phyloP scores from a whole-genome alignment of 2,888 invertebrate species.

The Sthenelais limicola region DNA sequence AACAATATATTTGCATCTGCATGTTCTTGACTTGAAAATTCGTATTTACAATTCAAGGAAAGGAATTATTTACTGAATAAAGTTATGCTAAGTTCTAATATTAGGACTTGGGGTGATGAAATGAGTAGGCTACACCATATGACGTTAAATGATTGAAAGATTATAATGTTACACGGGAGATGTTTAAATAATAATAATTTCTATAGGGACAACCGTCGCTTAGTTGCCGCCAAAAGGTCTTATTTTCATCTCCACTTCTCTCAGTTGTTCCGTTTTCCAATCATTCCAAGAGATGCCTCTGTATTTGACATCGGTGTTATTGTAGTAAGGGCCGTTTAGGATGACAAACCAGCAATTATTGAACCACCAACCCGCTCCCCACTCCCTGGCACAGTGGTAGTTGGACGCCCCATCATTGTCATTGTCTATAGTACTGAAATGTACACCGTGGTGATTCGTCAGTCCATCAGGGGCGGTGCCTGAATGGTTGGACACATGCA shows the following conservation, averaged over 20 bases:
- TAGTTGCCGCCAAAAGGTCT: slow-evolving; percentile 54
- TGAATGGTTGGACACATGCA: slow-evolving; percentile 61
- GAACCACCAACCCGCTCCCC: slow-evolving; percentile 98
- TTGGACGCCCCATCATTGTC: slow-evolving; percentile 86
- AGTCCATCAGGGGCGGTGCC: slow-evolving; percentile 91
- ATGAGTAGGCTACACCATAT: no score
- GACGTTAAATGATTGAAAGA: no score
- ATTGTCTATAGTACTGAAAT: slow-evolving; percentile 90
- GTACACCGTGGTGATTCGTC: slow-evolving; percentile 86
- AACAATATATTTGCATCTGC: no score
- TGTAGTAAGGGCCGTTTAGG: slow-evolving; percentile 90
- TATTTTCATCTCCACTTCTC: slow-evolving; percentile 70
- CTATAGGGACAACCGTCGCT: no score
- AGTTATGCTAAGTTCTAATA: no score
- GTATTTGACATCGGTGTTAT: slow-evolving; percentile 62
- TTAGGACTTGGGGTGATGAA: no score
- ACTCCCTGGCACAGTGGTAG: slow-evolving; percentile 92
- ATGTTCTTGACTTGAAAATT: no score
- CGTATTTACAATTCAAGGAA: no score
- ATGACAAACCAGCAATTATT: slow-evolving; percentile 95
- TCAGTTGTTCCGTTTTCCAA: slow-evolving; percentile 70
- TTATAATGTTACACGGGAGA: no score
- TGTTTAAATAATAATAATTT: no score
- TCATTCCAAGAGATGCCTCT: slow-evolving; percentile 70
- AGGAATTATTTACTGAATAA: no score